Evolutionary conservation across 2,888 invertebrate species (phyloP).

Genomic region (Apotomis capreana): DNA sequence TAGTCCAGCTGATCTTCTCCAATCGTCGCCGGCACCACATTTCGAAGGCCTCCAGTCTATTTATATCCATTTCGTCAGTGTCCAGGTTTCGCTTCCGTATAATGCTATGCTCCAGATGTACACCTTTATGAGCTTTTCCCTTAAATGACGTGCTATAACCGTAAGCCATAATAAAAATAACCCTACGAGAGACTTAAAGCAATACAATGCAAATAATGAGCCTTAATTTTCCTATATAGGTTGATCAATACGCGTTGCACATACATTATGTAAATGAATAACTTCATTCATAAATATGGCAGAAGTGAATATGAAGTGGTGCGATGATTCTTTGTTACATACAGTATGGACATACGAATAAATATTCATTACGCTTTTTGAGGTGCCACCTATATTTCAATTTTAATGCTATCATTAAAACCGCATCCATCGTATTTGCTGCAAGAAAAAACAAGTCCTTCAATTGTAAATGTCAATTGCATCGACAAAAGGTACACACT

Average conservation of each 20-base stretch:
- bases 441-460: background rate
- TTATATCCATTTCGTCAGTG: too few relatives aligned
- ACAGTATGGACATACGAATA: slow-evolving; percentile 22
- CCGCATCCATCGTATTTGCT: slow-evolving; percentile 11
- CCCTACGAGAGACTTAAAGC: too few relatives aligned
- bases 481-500: background rate
- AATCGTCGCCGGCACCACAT: too few relatives aligned
- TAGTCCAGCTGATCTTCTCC: too few relatives aligned
- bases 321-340: slow-evolving; percentile 26
- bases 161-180: too few relatives aligned
- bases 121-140: too few relatives aligned
- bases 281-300: slow-evolving; percentile 36
- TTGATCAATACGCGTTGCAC: slow-evolving; percentile 13
- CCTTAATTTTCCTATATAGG: background rate
- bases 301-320: slow-evolving; percentile 21
- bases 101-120: too few relatives aligned
- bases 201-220: too few relatives aligned
- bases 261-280: slow-evolving; percentile 35
- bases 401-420: slow-evolving; percentile 35
- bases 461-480: background rate
- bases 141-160: too few relatives aligned
- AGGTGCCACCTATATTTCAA: slow-evolving; percentile 12
- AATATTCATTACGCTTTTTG: slow-evolving; percentile 36
- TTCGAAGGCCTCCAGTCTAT: too few relatives aligned
- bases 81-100: too few relatives aligned